phyloP scores from a whole-genome alignment of 2,888 invertebrate species.

The Scaptomyza reducta region DNA sequence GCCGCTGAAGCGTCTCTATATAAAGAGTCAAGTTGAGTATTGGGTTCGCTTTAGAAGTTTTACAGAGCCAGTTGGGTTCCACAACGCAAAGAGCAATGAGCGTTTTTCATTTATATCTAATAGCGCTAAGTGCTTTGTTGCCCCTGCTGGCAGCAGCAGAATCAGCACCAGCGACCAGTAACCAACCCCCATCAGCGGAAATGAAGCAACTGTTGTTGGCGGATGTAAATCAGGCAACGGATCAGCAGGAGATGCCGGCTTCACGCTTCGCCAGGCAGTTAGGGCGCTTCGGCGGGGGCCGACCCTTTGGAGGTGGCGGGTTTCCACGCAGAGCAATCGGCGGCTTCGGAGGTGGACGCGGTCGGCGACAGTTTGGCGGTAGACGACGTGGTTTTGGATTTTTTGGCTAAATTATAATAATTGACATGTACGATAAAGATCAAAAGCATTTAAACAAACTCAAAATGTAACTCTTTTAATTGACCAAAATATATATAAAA shows the following conservation, averaged over 20 bases:
- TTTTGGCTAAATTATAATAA: slow-evolving; percentile 36
- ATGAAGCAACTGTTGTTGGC: slow-evolving; percentile 67
- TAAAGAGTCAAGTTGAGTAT: slow-evolving; percentile 47
- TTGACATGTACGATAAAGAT: slow-evolving; percentile 33
- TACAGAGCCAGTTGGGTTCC: slow-evolving; percentile 16
- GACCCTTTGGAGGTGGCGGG: slow-evolving; percentile 33
- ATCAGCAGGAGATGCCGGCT: slow-evolving; percentile 64
- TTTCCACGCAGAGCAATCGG: slow-evolving; percentile 11
- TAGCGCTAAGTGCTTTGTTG: slow-evolving; percentile 67
- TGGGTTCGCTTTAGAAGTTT: slow-evolving; percentile 18
- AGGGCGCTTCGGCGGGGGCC: slow-evolving; percentile 38
- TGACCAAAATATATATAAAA: slow-evolving; percentile 18
- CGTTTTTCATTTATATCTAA: slow-evolving; percentile 60
- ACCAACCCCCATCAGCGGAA: slow-evolving; percentile 47
- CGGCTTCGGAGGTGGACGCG: slow-evolving; percentile 11
- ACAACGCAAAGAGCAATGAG: slow-evolving; percentile 56
- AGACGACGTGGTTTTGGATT: slow-evolving; percentile 21
- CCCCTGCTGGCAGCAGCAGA: slow-evolving; percentile 39
- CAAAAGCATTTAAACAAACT: slow-evolving; percentile 37
- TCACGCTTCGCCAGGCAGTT: slow-evolving; percentile 68
- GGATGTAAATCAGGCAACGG: slow-evolving; percentile 71
- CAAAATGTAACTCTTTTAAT: slow-evolving; percentile 37
- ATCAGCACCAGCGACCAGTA: slow-evolving; percentile 13
- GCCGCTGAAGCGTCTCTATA: slow-evolving; percentile 34
- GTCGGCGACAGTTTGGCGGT: neutral